Evolutionary conservation across 1,140 invertebrate species (phyloP).

Genomic region (Plectrocnemia conspersa): DNA sequence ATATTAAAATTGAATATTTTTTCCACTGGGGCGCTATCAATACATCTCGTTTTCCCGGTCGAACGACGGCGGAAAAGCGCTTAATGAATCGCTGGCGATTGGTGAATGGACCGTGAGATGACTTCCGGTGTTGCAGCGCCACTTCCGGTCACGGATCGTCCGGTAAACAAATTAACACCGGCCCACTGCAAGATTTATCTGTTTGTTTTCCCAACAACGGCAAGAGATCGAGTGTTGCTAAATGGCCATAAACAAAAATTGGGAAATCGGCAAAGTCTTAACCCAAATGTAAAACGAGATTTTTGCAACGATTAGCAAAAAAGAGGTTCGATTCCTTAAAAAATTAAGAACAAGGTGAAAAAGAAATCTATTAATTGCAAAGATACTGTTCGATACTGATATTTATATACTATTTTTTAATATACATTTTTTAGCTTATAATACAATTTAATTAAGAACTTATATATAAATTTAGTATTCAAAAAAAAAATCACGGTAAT

Average conservation of each 20-base stretch:
- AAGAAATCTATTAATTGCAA: too few relatives aligned
- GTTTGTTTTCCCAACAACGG: slow-evolving; percentile 10
- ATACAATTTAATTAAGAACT: too few relatives aligned
- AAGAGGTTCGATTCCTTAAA: background rate
- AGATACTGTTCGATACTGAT: too few relatives aligned
- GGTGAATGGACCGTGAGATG: slow-evolving; percentile 9
- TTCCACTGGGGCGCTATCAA: background rate
- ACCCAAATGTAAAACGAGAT: slow-evolving; percentile 4
- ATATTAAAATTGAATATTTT: too few relatives aligned
- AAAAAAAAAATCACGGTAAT: too few relatives aligned
- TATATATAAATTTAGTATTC: too few relatives aligned
- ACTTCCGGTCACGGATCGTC: background rate
- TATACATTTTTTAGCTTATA: too few relatives aligned
- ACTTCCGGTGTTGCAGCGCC: slow-evolving; percentile 6
- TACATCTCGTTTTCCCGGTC: slow-evolving; percentile 1
- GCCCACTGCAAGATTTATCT: slow-evolving; percentile 2
- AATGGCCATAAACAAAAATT: background rate
- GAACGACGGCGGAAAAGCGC: slow-evolving; percentile 4
- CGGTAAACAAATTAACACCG: background rate
- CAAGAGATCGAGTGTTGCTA: slow-evolving; percentile 4
- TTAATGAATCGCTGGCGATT: background rate
- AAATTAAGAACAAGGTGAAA: too few relatives aligned
- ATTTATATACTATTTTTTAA: too few relatives aligned
- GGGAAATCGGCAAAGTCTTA: too few relatives aligned
- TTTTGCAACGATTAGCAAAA: background rate